Evolutionary conservation across 2,888 invertebrate genomes (phyloP), one percentile per base, ranked within the genome.

Genomic region (Leptopilina drosophilae): DNA sequence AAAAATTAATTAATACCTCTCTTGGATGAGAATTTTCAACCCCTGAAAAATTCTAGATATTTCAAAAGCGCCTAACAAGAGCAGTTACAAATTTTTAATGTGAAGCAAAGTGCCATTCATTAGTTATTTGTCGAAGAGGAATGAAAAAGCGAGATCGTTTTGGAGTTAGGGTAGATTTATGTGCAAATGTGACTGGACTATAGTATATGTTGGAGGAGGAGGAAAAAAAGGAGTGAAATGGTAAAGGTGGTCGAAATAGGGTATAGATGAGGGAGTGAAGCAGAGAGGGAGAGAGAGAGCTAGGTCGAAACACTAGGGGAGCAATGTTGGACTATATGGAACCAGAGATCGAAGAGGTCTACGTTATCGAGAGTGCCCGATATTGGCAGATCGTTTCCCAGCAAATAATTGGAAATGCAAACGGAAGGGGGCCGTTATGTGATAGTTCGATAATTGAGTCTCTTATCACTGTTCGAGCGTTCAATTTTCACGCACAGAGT

Each of bases 381-480:
- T 90, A 91, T 91, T 90, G 91, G 90, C 90, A 90, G 90, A 90
- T 90, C 90, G 88, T 90, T 91, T 89, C 88, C 88, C 87, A 88
- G 88, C 89, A 90, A 91, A 91, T 91, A 91, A 91, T 91, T 91
- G 90, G 90, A 91, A 91, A 91, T 90, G 91, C 91, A 90, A 91
- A 90, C 90, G 89, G 90, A 89, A 90, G 88, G 88, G 33, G 86
- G 87, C 86, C 87, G 87, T 86, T 84, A 88, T 88, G 89, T 90
- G 91, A 90, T 91, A 90, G 91, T 89, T 91, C 89, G 90, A 91
- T 91, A 91, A 91, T 91, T 91, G 91, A 90, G 90, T 91, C 91
- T 89, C 91, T 91, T 91, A 91, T 91, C 91, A 88, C 89, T 87
- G 85, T 87, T 90, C 87, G 88, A 89, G 88, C 87, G 86, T 84